Evolutionary conservation across 2,797 vertebrate species (phyloP).

Genomic region (Pteropus rufus): DNA sequence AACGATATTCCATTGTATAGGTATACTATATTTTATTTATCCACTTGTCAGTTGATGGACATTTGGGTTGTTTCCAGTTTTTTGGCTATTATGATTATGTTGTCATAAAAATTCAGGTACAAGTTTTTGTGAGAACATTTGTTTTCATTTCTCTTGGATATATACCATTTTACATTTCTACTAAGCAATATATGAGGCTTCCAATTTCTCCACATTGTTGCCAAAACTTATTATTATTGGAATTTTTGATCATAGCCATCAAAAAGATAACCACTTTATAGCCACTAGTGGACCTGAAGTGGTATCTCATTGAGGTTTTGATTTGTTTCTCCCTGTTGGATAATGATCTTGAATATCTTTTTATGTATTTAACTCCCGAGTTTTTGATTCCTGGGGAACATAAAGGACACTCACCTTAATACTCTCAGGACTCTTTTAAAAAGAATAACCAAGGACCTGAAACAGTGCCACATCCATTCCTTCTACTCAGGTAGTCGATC

Average conservation of each 20-base stretch:
- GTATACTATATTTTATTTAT: neutral
- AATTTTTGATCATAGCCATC: neutral
- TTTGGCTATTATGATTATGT: neutral
- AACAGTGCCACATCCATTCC: neutral
- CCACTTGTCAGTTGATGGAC: neutral
- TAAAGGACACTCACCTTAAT: neutral
- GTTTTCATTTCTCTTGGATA: neutral
- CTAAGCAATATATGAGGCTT: neutral
- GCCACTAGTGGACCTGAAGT: neutral
- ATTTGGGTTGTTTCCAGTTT: neutral
- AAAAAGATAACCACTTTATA: neutral
- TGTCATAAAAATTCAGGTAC: neutral
- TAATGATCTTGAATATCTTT: neutral
- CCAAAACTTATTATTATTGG: neutral
- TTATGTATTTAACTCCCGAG: neutral
- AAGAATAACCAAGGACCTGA: neutral
- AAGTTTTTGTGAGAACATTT: neutral
- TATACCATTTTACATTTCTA: neutral
- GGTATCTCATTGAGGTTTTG: neutral
- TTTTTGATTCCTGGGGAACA: neutral
- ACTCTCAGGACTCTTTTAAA: neutral
- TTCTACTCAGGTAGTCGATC: neutral
- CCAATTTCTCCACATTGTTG: neutral
- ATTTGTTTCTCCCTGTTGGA: neutral
- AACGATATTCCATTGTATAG: neutral